Base-by-base conservation (phyloP, 2,113 vertebrate genomes). In the Gavialis gangeticus region DNA sequence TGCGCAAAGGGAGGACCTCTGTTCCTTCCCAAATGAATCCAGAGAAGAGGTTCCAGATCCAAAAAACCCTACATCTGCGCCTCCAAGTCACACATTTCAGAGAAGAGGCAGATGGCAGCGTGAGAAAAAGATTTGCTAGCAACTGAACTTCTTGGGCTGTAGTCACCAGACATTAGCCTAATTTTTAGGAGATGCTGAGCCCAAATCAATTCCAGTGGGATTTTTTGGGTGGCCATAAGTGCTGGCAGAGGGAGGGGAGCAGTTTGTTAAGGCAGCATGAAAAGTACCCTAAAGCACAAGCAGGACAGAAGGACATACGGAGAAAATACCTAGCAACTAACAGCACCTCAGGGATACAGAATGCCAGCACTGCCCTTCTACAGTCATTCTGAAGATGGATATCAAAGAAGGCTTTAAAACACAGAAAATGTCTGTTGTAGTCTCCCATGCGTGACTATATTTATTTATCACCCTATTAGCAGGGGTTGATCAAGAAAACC, bases 31-130 rank as follows among this genome's bases (percentile, higher is more conserved):
- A 4, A 46, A 7, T 46, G 5, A 28, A 25, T 25, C 92, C 12
- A 77, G 34, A 37, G 85, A 90, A 93, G 81, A 19, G 46, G 2
- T 89, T 87, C 46, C 76, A 76, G 37, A 46, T 46, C 16, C 4
- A 55, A 75, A 46, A 46, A 46, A 28, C 16, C 27, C 56, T 1
- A 1, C 87, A 75, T 67, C 46, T 63, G 13, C 0, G 0, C 67
- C 28, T 87, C 37, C 5, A 5, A 16, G 18, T 81, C 4, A 55
- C 2, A 4, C 0, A 0, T 59, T 78, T 83, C 63, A 83, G 22
- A 60, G 78, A 90, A 85, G 17, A 3, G 56, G 17, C 84, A 59
- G 19, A 15, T n/a, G 17, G 21, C 21, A 46, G 46, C 8, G 8
- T 46, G 19, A 17, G 12, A 79, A 19, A 11, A 4, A 84, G 77